These are phyloP conservation scores for Cerastis rubricosa DNA, from an alignment of 2,888 invertebrate species.

Conservation along the genomic window DNA sequence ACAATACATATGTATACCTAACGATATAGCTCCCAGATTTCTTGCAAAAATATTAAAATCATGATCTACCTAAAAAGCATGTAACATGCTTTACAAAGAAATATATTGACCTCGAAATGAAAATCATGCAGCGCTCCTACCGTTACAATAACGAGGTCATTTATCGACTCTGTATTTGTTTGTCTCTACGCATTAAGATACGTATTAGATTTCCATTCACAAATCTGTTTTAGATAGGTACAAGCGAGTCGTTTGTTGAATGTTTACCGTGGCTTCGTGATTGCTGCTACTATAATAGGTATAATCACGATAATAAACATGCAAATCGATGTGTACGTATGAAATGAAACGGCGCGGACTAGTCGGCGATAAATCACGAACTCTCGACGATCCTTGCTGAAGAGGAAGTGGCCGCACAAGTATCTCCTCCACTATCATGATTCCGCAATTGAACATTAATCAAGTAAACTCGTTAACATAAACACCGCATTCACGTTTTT, in stretches of 20 bases:
- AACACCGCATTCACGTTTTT: constrained; percentile 73
- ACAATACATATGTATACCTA: constrained; percentile 2
- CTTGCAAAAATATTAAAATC: constrained; percentile 75
- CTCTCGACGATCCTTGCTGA: constrained; percentile 72
- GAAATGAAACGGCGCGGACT: constrained; percentile 62
- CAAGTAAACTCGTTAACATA: constrained; percentile 74
- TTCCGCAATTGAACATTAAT: constrained; percentile 76
- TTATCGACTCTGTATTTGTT: constrained; percentile 88
- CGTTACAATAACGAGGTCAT: constrained; percentile 90
- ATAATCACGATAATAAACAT: constrained; percentile 65
- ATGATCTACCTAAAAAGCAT: constrained; percentile 81
- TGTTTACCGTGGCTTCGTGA: constrained; percentile 61
- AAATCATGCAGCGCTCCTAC: constrained; percentile 88
- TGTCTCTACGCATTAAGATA: constrained; percentile 82
- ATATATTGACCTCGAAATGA: constrained; percentile 88
- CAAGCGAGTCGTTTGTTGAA: constrained; percentile 47
- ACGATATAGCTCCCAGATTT: constrained; percentile 41
- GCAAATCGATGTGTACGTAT: constrained; percentile 65
- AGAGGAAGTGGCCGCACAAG: constrained; percentile 73
- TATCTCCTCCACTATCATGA: constrained; percentile 74
- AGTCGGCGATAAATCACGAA: constrained; percentile 73
- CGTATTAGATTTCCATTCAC: constrained; percentile 65
- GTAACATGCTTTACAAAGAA: constrained; percentile 85
- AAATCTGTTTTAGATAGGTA: constrained; percentile 67
- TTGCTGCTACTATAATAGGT: constrained; percentile 58